Evolutionary conservation across 2,888 invertebrate genomes (phyloP).

Genomic region (Apodemia duryi): DNA sequence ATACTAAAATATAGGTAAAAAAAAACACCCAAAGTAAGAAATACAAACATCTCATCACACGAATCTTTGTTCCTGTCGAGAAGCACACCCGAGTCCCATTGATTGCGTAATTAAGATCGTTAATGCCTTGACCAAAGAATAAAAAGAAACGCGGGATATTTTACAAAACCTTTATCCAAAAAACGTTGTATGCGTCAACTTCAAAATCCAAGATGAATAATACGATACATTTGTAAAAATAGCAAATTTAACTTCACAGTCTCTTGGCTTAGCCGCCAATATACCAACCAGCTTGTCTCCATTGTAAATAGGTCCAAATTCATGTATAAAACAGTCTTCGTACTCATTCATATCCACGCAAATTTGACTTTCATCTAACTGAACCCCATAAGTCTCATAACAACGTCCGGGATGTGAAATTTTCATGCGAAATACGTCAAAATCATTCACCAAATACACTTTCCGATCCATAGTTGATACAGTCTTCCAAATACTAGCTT

Average conservation of each 20-base stretch:
- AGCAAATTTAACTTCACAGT: conserved; percentile 46
- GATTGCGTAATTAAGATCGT: too few species aligned
- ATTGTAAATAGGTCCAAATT: conserved; percentile 58
- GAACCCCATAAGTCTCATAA: conserved; percentile 48
- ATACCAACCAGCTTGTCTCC: conserved; percentile 54
- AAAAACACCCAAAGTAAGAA: too few species aligned
- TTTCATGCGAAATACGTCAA: conserved; percentile 42
- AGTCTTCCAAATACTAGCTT: conserved; percentile 61
- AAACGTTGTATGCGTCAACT: conserved; percentile 33
- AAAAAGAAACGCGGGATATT: neutral
- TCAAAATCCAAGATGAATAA: conserved; percentile 40
- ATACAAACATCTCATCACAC: too few species aligned
- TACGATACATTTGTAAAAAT: conserved; percentile 44
- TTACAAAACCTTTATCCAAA: conserved; percentile 25
- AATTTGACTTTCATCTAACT: conserved; percentile 48
- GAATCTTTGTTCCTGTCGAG: too few species aligned
- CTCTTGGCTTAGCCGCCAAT: conserved; percentile 47
- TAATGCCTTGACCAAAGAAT: too few species aligned
- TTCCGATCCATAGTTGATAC: conserved; percentile 57
- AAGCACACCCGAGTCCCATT: too few species aligned
- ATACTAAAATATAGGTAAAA: too few species aligned
- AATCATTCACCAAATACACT: conserved; percentile 57
- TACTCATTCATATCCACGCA: conserved; percentile 53
- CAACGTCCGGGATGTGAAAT: conserved; percentile 39
- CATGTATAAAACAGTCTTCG: conserved; percentile 60